These are phyloP conservation scores for Neomicropteryx cornuta DNA, from an alignment of 1,140 invertebrate species.

Conservation along the genomic window DNA sequence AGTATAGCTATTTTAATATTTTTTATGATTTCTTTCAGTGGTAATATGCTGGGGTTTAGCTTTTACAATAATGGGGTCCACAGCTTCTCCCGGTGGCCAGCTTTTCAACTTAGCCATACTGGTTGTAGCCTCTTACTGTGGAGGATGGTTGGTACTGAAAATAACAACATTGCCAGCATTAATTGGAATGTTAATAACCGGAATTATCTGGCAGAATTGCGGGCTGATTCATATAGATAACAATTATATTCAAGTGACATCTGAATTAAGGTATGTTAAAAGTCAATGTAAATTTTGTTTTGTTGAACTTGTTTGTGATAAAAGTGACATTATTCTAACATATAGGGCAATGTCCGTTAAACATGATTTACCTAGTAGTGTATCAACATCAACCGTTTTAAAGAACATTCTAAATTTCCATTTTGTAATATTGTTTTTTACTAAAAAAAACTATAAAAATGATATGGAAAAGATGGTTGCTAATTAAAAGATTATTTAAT, in stretches of 20 bases:
- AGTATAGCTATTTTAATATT: not conserved
- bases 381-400: no score
- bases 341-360: no score
- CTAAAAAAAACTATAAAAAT: no score
- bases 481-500: no score
- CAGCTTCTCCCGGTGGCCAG: constrained; percentile 62
- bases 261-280: constrained; percentile 43
- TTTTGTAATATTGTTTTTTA: no score
- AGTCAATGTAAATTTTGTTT: no score
- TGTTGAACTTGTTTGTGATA: no score
- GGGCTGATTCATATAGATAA: constrained; percentile 57
- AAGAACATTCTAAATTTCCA: no score
- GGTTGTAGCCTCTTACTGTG: constrained; percentile 66
- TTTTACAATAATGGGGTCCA: constrained; percentile 56
- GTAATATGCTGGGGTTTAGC: constrained; percentile 65
- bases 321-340: no score
- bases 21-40: constrained; percentile 25
- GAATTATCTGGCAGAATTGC: constrained; percentile 69
- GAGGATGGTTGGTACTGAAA: constrained; percentile 61
- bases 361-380: no score
- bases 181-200: constrained; percentile 77
- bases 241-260: constrained; percentile 49
- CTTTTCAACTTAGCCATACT: constrained; percentile 68
- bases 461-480: no score
- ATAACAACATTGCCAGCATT: constrained; percentile 72